phyloP scores from a whole-genome alignment of 2,113 vertebrate species.

The Gila orcuttii region DNA sequence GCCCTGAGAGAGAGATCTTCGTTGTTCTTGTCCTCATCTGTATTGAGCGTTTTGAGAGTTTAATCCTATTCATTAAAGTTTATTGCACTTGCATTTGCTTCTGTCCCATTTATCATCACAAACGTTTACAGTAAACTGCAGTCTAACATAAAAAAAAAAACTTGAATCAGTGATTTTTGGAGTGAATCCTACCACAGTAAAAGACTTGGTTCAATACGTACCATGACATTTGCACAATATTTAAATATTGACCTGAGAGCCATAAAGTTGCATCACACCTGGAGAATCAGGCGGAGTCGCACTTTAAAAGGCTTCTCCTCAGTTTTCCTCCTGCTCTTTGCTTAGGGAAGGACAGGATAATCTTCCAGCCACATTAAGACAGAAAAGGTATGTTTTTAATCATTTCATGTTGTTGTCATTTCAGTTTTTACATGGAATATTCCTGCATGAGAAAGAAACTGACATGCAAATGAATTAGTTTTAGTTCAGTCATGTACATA shows the following conservation, averaged over 20 bases:
- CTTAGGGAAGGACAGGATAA: background rate
- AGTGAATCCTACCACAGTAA: background rate
- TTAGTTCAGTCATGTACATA: background rate
- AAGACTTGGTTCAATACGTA: background rate
- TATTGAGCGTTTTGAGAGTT: no score
- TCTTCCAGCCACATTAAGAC: background rate
- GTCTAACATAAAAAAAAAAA: background rate
- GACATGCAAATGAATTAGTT: background rate
- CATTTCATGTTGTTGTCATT: background rate
- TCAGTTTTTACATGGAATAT: background rate
- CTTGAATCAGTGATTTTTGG: background rate
- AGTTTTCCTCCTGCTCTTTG: background rate
- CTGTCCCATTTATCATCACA: no score
- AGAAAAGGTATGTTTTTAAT: background rate
- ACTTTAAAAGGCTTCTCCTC: background rate
- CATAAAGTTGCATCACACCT: constrained; percentile 3
- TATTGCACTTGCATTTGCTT: no score
- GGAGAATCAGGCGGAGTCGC: background rate
- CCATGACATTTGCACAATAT: background rate
- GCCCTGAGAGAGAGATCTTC: no score
- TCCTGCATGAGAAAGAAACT: background rate
- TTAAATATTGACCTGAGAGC: constrained; percentile 18
- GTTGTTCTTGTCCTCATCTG: no score
- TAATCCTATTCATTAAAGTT: no score
- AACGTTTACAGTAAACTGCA: background rate